phyloP scores from a whole-genome alignment of 2,797 vertebrate genomes.

The Enteromius unitaeniatus region DNA sequence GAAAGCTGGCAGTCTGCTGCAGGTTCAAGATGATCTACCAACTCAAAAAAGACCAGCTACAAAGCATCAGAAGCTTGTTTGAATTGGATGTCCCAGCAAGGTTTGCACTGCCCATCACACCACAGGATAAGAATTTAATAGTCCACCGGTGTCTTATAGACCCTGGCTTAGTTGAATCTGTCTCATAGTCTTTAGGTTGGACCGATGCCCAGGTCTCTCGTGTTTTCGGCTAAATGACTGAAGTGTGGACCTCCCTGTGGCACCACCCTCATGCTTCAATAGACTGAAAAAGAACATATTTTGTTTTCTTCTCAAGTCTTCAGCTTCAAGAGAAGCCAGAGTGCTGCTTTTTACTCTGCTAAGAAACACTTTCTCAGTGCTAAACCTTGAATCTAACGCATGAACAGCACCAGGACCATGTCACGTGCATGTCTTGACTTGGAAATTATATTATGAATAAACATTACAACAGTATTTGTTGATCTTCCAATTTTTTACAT shows the following conservation, averaged over 20 bases:
- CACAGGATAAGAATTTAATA: slow-evolving; percentile 24
- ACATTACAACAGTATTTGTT: background rate
- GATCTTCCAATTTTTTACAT: background rate
- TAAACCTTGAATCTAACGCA: slow-evolving; percentile 47
- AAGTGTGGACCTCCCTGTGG: slow-evolving; percentile 10
- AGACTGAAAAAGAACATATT: slow-evolving; percentile 44
- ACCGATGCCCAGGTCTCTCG: slow-evolving; percentile 37
- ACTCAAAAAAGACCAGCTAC: background rate
- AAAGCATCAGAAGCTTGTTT: background rate
- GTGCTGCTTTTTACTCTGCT: too few species aligned
- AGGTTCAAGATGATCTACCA: background rate
- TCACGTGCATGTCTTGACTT: slow-evolving; percentile 7
- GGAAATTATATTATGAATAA: background rate
- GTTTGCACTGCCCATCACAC: background rate
- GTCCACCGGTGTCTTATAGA: slow-evolving; percentile 5
- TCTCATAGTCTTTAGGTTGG: slow-evolving; percentile 34
- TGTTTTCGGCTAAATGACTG: slow-evolving; percentile 38
- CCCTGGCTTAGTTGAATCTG: slow-evolving; percentile 7
- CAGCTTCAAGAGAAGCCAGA: slow-evolving; percentile 32
- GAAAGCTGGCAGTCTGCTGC: background rate
- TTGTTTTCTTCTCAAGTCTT: slow-evolving; percentile 21
- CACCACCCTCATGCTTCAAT: slow-evolving; percentile 39
- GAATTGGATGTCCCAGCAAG: background rate
- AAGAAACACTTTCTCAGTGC: too few species aligned
- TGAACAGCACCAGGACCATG: slow-evolving; percentile 33